A percentile compares a stretch with the other conserved stretches of the same genome.
Evolutionary conservation across 1,140 invertebrate genomes (phyloP).

Genomic region (Tribolium castaneum): DNA sequence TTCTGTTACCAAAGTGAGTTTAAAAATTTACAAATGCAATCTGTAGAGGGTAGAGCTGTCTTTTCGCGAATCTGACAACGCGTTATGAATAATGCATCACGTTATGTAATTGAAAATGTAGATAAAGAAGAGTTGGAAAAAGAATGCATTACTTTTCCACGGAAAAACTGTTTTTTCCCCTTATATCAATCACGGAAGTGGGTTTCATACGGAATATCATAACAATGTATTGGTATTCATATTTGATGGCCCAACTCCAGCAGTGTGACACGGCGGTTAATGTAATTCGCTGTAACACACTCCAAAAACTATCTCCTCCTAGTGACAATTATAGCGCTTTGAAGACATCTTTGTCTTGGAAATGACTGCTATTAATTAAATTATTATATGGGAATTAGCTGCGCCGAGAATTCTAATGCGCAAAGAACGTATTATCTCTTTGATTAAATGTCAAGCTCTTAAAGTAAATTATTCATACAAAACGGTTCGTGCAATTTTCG

Average conservation of each 20-base stretch:
- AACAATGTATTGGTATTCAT: constrained; percentile 19
- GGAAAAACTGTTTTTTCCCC: constrained; percentile 17
- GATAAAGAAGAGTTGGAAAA: constrained; percentile 34
- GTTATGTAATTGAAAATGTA: constrained; percentile 46
- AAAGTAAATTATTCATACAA: constrained; percentile 26
- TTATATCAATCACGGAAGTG: constrained; percentile 15
- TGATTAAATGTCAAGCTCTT: constrained; percentile 27
- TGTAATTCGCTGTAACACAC: background rate
- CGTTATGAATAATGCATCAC: constrained; percentile 42
- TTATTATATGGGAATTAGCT: constrained; percentile 35
- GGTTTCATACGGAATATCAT: background rate
- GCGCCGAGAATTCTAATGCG: constrained; percentile 29
- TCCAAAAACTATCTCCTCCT: background rate
- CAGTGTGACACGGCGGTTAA: background rate
- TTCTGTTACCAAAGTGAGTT: constrained; percentile 37
- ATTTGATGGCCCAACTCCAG: background rate
- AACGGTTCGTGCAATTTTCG: constrained; percentile 4
- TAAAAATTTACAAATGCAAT: constrained; percentile 41
- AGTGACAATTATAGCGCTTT: background rate
- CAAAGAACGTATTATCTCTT: constrained; percentile 22
- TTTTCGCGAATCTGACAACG: constrained; percentile 40
- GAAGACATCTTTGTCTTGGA: constrained; percentile 20
- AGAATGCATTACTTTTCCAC: constrained; percentile 17
- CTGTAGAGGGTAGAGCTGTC: constrained; percentile 38
- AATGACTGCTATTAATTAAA: constrained; percentile 33